Evolutionary conservation across 2,113 vertebrate species (phyloP), one percentile per base, ranked within the genome.

Genomic region (Murina feae): DNA sequence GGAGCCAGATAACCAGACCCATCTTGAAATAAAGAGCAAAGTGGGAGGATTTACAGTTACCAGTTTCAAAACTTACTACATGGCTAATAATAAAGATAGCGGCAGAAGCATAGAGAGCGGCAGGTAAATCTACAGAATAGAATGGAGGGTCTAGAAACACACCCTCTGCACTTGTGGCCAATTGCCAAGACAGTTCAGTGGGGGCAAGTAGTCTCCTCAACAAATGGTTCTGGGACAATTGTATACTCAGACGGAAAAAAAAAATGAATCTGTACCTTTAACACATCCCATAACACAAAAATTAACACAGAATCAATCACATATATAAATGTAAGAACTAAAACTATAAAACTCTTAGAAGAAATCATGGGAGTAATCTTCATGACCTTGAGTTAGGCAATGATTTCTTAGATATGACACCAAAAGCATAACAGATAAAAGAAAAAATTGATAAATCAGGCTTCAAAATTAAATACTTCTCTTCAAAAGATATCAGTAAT

Each of bases 1-100:
- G n/a, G 69, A 94, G 63, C 13, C 58, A 91, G 71, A 79, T 39
- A 66, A 58, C 21, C 60, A 81, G 83, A 60, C 23, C 51, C 21
- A 49, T 91, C 51, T 95, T 71, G 37, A 81, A 80, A 93, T 95
- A 79, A 86, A 47, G n/a, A 84, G 68, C 44, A 68, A 74, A 90
- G 11, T 47, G 32, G 23, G n/a, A 89, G 16, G 28, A 78, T 78
- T 90, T 76, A 72, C 9, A 83, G 16, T 35, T 71, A 80, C 7
- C 37, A 6, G 20, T 83, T 94, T 92, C 65, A 91, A 91, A 94
- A 88, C 28, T 84, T 55, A 55, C 65, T 37, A 5, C 18, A 10
- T n/a, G 25, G 20, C 21, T 51, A 75, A 16, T 78, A 82, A 66
- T 37, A 71, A 86, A 78, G 60, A 66, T 44, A 71, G 37, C 32